Base-by-base conservation (phyloP, 2,797 vertebrate genomes). In the Morus bassanus region DNA sequence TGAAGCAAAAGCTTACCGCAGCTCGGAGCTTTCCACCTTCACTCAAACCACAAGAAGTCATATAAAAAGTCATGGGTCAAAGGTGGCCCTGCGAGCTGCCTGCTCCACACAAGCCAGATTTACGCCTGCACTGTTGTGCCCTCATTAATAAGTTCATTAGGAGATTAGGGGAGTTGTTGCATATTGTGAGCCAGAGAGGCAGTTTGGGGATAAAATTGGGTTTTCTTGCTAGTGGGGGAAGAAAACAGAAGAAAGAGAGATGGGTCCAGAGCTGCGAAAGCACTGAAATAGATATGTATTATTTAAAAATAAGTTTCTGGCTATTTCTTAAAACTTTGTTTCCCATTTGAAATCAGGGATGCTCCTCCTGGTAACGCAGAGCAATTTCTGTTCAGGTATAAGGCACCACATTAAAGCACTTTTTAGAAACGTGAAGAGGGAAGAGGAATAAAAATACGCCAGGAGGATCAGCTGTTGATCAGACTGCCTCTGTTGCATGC, bases 41-140 rank as follows among this genome's bases (percentile, higher is more conserved):
- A 88, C 90, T 93, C 86, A 96, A 95, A 96, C 96, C 96, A 96
- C 96, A 96, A 96, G 81, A 63, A 96, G 93, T 96, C 95, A 88
- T 70, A 74, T 33, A 92, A 92, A 65, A 92, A 91, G 94, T 92
- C 74, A 91, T 10, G 3, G 95, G 95, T 87, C 77, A 90, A 50
- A 95, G 95, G 85, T 80, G 91, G 82, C 88, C 65, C 81, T 63
- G 60, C 7, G 33, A 93, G 85, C 45, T 81, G 74, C 77, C 57
- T 78, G 79, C n/a, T 41, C 83, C 91, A 68, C 22, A 2, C 67
- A 50, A 39, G 77, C 77, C 89, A 50, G 67, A 43, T 91, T 65
- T 77, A 46, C 78, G 74, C 35, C 89, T 14, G 10, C 8, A 1
- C 60, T 10, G 6, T 80, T 30, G 75, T 63, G 82, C 25, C 70